Conservation (phyloP, 1,140 invertebrate genomes). For the Achroia grisella region DNA sequence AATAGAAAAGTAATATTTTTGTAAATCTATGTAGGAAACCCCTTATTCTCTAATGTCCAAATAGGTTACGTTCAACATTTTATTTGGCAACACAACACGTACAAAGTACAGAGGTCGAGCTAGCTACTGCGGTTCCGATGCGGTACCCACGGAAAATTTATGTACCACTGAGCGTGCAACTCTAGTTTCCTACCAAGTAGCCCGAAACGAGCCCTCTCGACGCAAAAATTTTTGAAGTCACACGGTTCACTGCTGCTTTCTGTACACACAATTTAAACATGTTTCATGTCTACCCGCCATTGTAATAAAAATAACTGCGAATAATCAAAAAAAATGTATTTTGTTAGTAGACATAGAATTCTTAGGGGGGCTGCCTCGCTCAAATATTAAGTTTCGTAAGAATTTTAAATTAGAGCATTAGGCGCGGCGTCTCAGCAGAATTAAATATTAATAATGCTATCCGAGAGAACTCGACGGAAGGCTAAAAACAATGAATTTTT, state of each 20-base stretch:
- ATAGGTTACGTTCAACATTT: slow-evolving; percentile 31
- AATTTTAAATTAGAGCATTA: slow-evolving; percentile 67
- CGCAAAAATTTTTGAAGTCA: slow-evolving; percentile 24
- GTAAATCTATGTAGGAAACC: no score
- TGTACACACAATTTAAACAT: slow-evolving; percentile 1
- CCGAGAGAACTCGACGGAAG: slow-evolving; percentile 35
- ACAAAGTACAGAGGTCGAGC: slow-evolving; percentile 42
- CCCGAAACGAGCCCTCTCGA: slow-evolving; percentile 27
- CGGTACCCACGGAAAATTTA: slow-evolving; percentile 63
- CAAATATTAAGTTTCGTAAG: slow-evolving; percentile 69
- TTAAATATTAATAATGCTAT: slow-evolving; percentile 68
- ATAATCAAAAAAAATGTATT: slow-evolving; percentile 29
- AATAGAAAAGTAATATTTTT: no score
- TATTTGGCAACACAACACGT: slow-evolving; percentile 54
- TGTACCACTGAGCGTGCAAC: slow-evolving; percentile 59
- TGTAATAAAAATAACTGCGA: slow-evolving; percentile 45
- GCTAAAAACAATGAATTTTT: slow-evolving; percentile 59
- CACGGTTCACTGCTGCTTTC: slow-evolving; percentile 35
- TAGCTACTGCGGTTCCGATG: slow-evolving; percentile 60
- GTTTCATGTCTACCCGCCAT: slow-evolving; percentile 17
- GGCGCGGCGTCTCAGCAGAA: slow-evolving; percentile 45
- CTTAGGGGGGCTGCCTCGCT: slow-evolving; percentile 38
- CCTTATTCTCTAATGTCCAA: slow-evolving; percentile 13
- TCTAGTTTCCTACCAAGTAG: slow-evolving; percentile 35
- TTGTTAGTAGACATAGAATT: slow-evolving; percentile 36